Percentiles rank a stretch among this genome's conserved stretches.
Evolutionary conservation across 1,140 invertebrate genomes (phyloP).

Genomic region (Drosophila subpulchrella): DNA sequence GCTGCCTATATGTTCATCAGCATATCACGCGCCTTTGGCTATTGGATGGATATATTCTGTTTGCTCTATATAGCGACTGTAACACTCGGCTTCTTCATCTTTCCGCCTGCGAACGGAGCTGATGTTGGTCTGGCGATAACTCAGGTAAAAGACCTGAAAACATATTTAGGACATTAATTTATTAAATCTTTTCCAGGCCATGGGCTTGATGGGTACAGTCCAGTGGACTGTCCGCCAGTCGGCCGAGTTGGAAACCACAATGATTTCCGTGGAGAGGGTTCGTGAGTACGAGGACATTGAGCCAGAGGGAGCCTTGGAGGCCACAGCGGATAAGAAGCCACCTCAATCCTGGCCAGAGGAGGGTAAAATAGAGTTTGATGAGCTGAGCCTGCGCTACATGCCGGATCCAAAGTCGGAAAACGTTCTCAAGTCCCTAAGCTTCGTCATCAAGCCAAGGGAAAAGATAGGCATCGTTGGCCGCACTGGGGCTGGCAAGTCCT

Average conservation of each 20-base stretch:
- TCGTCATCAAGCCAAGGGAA: constrained; percentile 87
- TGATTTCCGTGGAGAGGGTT: constrained; percentile 92
- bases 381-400: constrained; percentile 88
- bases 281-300: constrained; percentile 90
- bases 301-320: constrained; percentile 89
- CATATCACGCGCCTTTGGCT: constrained; percentile 89
- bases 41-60: constrained; percentile 91
- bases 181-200: constrained; percentile 83
- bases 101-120: constrained; percentile 87
- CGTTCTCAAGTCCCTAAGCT: constrained; percentile 88
- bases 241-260: constrained; percentile 92
- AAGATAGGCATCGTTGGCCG: constrained; percentile 92
- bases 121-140: constrained; percentile 92
- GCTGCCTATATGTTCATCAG: constrained; percentile 88
- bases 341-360: constrained; percentile 89
- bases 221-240: constrained; percentile 94
- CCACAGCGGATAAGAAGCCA: constrained; percentile 87
- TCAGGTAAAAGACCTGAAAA: constrained; percentile 83
- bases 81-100: constrained; percentile 89
- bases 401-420: constrained; percentile 86
- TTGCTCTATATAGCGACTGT: constrained; percentile 89
- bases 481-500: constrained; percentile 97
- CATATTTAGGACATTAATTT: background rate
- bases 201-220: constrained; percentile 92
- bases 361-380: constrained; percentile 89